Percentiles rank a stretch among this genome's conserved stretches.
Conservation (phyloP, 2,888 invertebrate genomes). For the Junonia oenone region DNA sequence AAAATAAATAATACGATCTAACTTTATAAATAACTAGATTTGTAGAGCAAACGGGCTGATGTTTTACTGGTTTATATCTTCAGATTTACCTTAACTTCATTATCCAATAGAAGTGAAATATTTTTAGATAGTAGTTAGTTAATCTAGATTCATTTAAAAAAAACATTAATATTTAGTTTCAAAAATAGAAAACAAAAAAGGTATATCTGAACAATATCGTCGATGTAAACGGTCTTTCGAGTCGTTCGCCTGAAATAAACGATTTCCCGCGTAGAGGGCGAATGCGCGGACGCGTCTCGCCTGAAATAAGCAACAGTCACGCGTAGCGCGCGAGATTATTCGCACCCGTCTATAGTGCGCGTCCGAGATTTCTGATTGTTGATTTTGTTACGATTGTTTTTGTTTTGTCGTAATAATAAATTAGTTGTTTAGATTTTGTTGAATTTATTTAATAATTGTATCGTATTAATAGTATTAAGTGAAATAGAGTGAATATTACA, state of each 20-base stretch:
- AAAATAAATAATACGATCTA: conserved; percentile 35
- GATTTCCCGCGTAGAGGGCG: conserved; percentile 41
- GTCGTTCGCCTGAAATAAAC: conserved; percentile 43
- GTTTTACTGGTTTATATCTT: conserved; percentile 42
- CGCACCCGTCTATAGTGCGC: background rate
- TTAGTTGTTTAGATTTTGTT: no score
- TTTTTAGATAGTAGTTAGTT: no score
- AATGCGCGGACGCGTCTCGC: conserved; percentile 26
- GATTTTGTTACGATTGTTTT: background rate
- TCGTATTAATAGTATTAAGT: no score
- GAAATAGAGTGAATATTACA: no score
- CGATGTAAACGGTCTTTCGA: conserved; percentile 23
- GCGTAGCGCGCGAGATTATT: background rate
- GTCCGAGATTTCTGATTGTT: background rate
- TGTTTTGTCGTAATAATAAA: no score
- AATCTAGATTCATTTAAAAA: no score
- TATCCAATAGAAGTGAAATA: no score
- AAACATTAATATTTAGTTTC: no score
- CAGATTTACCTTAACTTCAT: no score
- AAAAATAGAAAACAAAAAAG: no score
- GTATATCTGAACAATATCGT: conserved; percentile 20
- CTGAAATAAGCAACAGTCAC: background rate
- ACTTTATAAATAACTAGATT: conserved; percentile 65
- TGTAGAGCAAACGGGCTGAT: conserved; percentile 53
- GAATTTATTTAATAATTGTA: no score